Evolutionary conservation across 2,797 vertebrate genomes (phyloP), one percentile per base, ranked within the genome.

Genomic region (Oryzias sinensis): DNA sequence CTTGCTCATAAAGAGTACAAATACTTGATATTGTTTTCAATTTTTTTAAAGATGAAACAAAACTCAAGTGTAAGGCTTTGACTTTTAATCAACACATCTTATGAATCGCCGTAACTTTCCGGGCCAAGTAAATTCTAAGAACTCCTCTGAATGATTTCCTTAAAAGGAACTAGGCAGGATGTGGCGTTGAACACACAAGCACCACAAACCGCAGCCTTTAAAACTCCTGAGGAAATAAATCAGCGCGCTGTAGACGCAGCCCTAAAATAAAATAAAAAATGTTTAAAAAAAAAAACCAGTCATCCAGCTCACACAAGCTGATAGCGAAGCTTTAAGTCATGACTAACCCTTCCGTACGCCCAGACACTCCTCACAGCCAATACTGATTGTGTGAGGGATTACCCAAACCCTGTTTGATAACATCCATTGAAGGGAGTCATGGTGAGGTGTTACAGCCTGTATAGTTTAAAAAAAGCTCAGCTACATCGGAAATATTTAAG

Each of bases 271-370:
- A 22, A 22, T 2, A 22, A 22, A 25, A 25, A 25, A 17, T 18
- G 18, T 18, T n/a, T n/a, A 9, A 62, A 58, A 9, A 41, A 9
- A 33, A 57, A 33, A 37, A 37, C 13, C 9, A 37, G 27, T 27
- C 27, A 27, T 6, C 5, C 27, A 37, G 9, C 8, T 11, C 33
- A 37, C 33, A 11, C 33, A 3, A 14, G 44, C 57, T 9, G 43
- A 52, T 17, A 56, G 24, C 9, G 33, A 16, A 53, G 16, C 25
- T 69, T 50, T 51, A 49, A 56, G 27, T 54, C 14, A 44, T 47
- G 27, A 8, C 22, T 50, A 53, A 54, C 43, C 46, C 37, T 48
- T 49, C 50, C 43, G 41, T 17, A 14, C n/a, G 37, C 33, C 41
- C 42, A 14, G 6, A 18, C 14, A 56, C 51, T 52, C 51, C 33